Evolutionary conservation across 2,113 vertebrate species (phyloP).

Genomic region (Varanus salvator): DNA sequence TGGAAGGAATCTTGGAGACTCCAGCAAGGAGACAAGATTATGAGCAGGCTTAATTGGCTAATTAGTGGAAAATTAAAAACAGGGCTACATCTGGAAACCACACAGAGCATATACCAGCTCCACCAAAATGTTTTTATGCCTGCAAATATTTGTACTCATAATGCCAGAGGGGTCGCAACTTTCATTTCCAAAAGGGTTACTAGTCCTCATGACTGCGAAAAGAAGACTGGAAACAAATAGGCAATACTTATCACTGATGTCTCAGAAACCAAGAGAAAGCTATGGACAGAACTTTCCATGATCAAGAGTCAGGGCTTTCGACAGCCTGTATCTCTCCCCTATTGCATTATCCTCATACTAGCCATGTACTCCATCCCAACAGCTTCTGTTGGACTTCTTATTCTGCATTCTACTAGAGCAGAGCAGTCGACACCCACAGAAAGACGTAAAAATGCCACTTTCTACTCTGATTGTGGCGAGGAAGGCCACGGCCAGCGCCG

Average conservation of each 20-base stretch:
- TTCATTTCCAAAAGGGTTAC: not conserved
- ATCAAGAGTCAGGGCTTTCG: not conserved
- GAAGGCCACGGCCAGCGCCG: not conserved
- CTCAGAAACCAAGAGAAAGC: not conserved
- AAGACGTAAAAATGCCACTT: not conserved
- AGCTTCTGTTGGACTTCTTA: not conserved
- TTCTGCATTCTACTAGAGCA: not conserved
- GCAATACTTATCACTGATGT: not conserved
- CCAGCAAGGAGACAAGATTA: constrained; percentile 30
- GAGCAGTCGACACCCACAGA: not conserved
- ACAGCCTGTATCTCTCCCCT: too few relatives aligned
- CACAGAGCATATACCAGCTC: not conserved
- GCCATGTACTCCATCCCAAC: not conserved
- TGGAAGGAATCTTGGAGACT: constrained; percentile 25
- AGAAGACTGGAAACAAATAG: not conserved
- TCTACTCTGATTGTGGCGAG: not conserved
- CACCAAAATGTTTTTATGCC: not conserved
- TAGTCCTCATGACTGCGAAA: constrained; percentile 8
- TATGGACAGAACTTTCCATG: not conserved
- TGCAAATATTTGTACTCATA: not conserved
- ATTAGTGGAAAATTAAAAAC: constrained; percentile 41
- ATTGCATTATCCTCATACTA: not conserved
- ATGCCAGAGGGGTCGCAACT: not conserved
- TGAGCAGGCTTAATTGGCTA: constrained; percentile 23
- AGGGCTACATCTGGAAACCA: constrained; percentile 31